Percentiles rank a stretch among this genome's conserved stretches.
Evolutionary conservation across 2,113 vertebrate genomes (phyloP).

Genomic region (Burhinus oedicnemus): DNA sequence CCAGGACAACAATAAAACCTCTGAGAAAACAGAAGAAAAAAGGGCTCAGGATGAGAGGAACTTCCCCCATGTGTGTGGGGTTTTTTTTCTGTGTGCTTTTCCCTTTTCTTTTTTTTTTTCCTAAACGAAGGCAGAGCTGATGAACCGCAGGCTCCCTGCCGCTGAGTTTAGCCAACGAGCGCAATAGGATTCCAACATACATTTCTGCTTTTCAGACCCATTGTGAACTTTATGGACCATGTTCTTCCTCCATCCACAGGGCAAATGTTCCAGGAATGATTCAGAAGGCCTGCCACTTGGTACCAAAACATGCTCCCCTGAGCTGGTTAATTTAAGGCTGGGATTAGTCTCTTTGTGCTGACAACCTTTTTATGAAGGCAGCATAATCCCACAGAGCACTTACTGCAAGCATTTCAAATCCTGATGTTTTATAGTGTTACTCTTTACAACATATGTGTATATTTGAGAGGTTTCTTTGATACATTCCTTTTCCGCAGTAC

Average conservation of each 20-base stretch:
- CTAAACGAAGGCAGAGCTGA: not conserved
- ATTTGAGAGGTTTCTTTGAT: constrained; percentile 48
- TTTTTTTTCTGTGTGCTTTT: not conserved
- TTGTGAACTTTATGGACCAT: constrained; percentile 23
- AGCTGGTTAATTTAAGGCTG: constrained; percentile 43
- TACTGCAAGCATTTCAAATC: constrained; percentile 25
- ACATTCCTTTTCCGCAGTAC: not conserved
- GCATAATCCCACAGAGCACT: constrained; percentile 28
- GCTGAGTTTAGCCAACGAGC: not conserved
- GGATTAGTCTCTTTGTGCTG: constrained; percentile 51
- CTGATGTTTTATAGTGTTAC: constrained; percentile 39
- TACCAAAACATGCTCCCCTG: constrained; percentile 13
- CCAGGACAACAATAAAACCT: constrained; percentile 1
- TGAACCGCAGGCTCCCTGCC: not conserved
- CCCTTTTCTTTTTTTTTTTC: not conserved
- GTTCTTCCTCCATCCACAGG: not conserved
- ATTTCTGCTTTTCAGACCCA: constrained; percentile 21
- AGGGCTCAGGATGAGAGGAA: not conserved
- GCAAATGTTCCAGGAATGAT: constrained; percentile 18
- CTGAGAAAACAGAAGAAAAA: not conserved
- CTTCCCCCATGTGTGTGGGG: not conserved
- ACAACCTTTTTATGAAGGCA: constrained; percentile 41
- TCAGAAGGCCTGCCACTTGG: not conserved
- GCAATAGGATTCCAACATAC: not conserved
- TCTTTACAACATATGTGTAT: constrained; percentile 28